Percentiles rank a stretch among this genome's conserved stretches.
These are phyloP conservation scores for Ochlodes sylvanus DNA, from an alignment of 2,888 invertebrate species.

Conservation along the genomic window DNA sequence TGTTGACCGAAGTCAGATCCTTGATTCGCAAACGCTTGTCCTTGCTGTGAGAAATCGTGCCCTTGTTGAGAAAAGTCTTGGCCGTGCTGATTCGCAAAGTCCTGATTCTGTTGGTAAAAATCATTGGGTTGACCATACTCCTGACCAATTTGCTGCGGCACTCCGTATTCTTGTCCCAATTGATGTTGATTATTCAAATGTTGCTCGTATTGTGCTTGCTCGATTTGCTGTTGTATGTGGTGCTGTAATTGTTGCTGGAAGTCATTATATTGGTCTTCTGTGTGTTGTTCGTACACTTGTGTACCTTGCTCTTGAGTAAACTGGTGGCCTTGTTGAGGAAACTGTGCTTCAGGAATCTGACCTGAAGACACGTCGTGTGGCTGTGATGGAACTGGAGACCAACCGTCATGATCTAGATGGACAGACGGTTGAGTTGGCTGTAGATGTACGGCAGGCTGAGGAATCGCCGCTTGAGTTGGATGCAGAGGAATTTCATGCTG, in stretches of 20 bases:
- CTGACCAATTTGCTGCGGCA: slow-evolving; percentile 45
- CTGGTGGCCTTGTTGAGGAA: slow-evolving; percentile 60
- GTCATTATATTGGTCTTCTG: slow-evolving; percentile 63
- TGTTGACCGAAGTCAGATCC: slow-evolving; percentile 53
- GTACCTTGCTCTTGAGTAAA: slow-evolving; percentile 70
- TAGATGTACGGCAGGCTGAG: slow-evolving; percentile 52
- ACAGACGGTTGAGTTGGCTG: slow-evolving; percentile 50
- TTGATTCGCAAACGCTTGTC: slow-evolving; percentile 47
- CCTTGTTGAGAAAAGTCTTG: slow-evolving; percentile 47
- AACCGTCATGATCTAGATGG: slow-evolving; percentile 70
- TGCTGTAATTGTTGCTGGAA: slow-evolving; percentile 71
- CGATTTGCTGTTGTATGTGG: slow-evolving; percentile 73
- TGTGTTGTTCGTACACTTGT: slow-evolving; percentile 74
- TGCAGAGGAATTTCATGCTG: slow-evolving; percentile 53
- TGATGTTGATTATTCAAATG: slow-evolving; percentile 52
- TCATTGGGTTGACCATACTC: slow-evolving; percentile 47
- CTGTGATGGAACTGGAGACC: slow-evolving; percentile 72
- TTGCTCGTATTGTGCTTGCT: slow-evolving; percentile 61
- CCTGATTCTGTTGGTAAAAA: slow-evolving; percentile 47
- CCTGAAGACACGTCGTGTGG: slow-evolving; percentile 52
- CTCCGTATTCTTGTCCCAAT: slow-evolving; percentile 51
- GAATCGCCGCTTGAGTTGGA: slow-evolving; percentile 45
- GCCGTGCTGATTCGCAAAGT: slow-evolving; percentile 42
- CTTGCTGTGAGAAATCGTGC: slow-evolving; percentile 42
- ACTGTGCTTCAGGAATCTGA: slow-evolving; percentile 53